Conservation (phyloP, 1,140 invertebrate species). For the Apis dorsata region DNA sequence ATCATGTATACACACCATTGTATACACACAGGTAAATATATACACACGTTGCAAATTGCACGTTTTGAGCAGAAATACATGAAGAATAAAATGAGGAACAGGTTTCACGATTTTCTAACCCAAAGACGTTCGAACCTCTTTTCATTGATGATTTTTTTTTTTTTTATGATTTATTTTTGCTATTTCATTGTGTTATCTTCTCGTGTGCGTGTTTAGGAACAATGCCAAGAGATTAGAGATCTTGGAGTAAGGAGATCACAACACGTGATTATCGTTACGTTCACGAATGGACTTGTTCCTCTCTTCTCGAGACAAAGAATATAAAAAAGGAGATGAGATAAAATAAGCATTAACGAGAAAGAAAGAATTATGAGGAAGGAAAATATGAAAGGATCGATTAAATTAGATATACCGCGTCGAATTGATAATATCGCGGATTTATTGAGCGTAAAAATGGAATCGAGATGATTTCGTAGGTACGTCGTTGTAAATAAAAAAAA, state of each 20-base stretch:
- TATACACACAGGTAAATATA: neutral
- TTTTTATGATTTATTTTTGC: conserved; percentile 40
- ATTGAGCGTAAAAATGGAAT: conserved; percentile 42
- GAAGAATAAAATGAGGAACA: conserved; percentile 51
- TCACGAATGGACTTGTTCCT: conserved; percentile 51
- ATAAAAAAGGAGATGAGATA: conserved; percentile 6
- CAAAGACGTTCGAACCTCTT: conserved; percentile 35
- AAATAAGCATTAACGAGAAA: conserved; percentile 30
- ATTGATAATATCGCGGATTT: conserved; percentile 36
- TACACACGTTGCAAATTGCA: neutral
- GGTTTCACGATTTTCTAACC: conserved; percentile 54
- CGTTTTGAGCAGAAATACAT: conserved; percentile 13
- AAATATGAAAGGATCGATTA: conserved; percentile 3
- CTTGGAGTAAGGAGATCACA: conserved; percentile 10
- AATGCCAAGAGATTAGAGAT: conserved; percentile 42
- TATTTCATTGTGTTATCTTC: conserved; percentile 59
- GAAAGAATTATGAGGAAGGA: neutral
- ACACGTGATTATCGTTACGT: conserved; percentile 22
- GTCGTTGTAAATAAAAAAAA: conserved; percentile 71
- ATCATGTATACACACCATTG: conserved; percentile 1
- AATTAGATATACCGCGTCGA: conserved; percentile 35
- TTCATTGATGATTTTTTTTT: conserved; percentile 37
- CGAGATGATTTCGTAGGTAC: conserved; percentile 63
- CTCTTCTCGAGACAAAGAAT: conserved; percentile 59
- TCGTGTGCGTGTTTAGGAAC: conserved; percentile 63